Conservation (phyloP, 2,888 invertebrate species). For the Nephrotoma flavescens region DNA sequence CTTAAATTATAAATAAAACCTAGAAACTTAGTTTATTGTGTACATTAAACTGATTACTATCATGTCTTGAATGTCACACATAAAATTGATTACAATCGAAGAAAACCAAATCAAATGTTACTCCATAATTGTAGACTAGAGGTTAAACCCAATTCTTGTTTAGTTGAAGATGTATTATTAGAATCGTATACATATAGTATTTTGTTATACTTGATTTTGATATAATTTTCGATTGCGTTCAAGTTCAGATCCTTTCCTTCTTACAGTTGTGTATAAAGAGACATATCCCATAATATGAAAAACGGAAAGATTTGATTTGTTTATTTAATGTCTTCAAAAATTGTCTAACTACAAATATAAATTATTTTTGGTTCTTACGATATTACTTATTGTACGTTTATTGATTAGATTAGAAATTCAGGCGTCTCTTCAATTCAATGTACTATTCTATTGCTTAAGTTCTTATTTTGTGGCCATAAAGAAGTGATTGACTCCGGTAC, state of each 20-base stretch:
- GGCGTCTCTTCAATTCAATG: background rate
- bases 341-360: background rate
- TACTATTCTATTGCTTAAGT: background rate
- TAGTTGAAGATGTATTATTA: too few species aligned
- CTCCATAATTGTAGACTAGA: background rate
- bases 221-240: background rate
- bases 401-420: background rate
- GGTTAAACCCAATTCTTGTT: too few species aligned
- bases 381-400: background rate
- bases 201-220: background rate
- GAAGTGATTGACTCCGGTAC: too few species aligned
- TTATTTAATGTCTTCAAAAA: background rate
- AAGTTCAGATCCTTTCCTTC: background rate
- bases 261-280: background rate
- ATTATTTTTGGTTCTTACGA: background rate
- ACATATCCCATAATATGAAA: background rate
- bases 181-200: background rate
- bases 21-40: too few species aligned
- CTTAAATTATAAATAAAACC: too few species aligned
- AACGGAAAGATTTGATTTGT: background rate
- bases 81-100: background rate
- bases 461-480: background rate
- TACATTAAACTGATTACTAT: too few species aligned
- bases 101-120: background rate
- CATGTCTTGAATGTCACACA: background rate